Percentiles rank a stretch among this genome's conserved stretches.
These are phyloP conservation scores for Caenorhabditis sp. DNA, from an alignment of 2,888 invertebrate genomes.

Conservation along the genomic window DNA sequence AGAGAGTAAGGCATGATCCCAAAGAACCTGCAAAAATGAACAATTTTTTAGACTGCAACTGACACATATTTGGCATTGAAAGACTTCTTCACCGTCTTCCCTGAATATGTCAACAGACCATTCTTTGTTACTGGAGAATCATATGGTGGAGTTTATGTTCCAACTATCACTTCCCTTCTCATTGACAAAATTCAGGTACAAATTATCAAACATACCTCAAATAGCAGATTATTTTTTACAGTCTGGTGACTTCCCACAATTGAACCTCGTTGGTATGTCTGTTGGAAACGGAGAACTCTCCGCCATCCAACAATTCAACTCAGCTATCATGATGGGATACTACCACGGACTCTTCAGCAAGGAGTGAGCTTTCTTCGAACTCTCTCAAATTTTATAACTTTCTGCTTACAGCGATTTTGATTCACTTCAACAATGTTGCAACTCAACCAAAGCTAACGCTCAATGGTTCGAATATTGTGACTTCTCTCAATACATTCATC, in stretches of 20 bases:
- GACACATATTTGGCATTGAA: slow-evolving; percentile 73
- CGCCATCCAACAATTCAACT: slow-evolving; percentile 53
- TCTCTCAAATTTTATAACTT: too few species aligned
- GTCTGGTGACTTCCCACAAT: slow-evolving; percentile 47
- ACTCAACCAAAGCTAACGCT: slow-evolving; percentile 34
- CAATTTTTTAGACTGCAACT: slow-evolving; percentile 69
- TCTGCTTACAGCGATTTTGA: slow-evolving; percentile 52
- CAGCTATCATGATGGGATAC: slow-evolving; percentile 53
- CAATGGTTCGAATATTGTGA: slow-evolving; percentile 57
- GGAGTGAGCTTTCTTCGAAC: slow-evolving; percentile 22
- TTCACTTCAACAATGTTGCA: slow-evolving; percentile 49
- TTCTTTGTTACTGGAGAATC: slow-evolving; percentile 70
- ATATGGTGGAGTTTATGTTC: slow-evolving; percentile 57
- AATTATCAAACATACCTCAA: not conserved
- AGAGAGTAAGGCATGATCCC: slow-evolving; percentile 26
- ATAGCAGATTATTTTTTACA: slow-evolving; percentile 12
- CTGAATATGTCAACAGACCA: slow-evolving; percentile 72
- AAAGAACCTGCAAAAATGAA: not conserved
- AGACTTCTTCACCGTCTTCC: slow-evolving; percentile 73
- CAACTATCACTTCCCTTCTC: slow-evolving; percentile 53
- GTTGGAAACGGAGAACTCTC: slow-evolving; percentile 65
- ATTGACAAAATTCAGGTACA: slow-evolving; percentile 52
- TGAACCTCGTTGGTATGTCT: slow-evolving; percentile 63
- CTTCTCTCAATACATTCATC: slow-evolving; percentile 50
- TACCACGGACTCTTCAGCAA: slow-evolving; percentile 58